Conservation (phyloP, 2,888 invertebrate genomes). For the Leptopilina drosophilae region DNA sequence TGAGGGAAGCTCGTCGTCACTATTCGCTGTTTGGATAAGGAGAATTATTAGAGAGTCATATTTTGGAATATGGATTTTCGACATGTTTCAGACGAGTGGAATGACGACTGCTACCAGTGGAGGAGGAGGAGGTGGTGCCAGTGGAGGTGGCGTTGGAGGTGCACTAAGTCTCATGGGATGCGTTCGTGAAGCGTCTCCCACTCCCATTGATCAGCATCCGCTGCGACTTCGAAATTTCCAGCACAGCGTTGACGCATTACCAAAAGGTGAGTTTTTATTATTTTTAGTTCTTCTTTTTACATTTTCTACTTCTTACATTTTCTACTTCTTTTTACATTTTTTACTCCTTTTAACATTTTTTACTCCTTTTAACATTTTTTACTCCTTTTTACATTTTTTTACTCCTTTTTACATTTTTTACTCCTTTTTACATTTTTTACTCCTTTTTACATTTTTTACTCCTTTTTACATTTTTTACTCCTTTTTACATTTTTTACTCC, state of each 20-base stretch:
- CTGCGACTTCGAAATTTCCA: conserved; percentile 64
- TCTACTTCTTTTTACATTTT: neutral
- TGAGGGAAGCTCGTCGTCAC: conserved; percentile 1
- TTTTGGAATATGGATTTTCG: conserved; percentile 32
- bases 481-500: neutral
- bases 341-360: too few species aligned
- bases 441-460: too few species aligned
- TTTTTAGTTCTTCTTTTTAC: neutral
- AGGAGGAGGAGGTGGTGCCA: conserved; percentile 76
- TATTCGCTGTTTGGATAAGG: conserved; percentile 14
- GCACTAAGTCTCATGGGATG: conserved; percentile 84
- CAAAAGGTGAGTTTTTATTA: conserved; percentile 68
- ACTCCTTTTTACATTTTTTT: too few species aligned
- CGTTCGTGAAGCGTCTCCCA: conserved; percentile 81
- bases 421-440: neutral
- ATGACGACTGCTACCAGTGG: conserved; percentile 37
- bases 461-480: too few species aligned
- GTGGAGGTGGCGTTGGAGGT: conserved; percentile 79
- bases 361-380: neutral
- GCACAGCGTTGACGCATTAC: conserved; percentile 68
- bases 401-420: too few species aligned
- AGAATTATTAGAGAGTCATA: conserved; percentile 19
- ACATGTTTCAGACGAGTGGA: conserved; percentile 32
- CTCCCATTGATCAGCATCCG: conserved; percentile 79
- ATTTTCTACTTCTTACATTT: too few species aligned